Percentiles rank a stretch among this genome's conserved stretches.
Evolutionary conservation across 2,888 invertebrate species (phyloP).

Genomic region (Deilephila porcellus): DNA sequence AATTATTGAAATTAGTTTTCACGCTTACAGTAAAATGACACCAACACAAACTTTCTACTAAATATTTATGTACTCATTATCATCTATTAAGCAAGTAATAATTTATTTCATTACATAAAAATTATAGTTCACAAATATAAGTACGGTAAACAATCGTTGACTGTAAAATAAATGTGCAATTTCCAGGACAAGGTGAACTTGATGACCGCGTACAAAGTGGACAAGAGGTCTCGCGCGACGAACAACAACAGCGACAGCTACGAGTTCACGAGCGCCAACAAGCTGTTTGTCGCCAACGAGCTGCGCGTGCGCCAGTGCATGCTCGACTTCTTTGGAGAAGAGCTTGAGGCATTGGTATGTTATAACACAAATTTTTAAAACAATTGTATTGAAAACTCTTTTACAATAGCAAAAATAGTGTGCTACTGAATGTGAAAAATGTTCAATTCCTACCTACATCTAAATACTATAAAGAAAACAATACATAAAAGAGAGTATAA

Average conservation of each 20-base stretch:
- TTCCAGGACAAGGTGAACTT: constrained; percentile 88
- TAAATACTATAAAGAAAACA: too few relatives aligned
- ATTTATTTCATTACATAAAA: too few relatives aligned
- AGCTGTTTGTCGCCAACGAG: constrained; percentile 87
- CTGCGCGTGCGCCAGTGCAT: constrained; percentile 88
- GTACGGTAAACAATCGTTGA: neutral
- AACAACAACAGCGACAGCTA: constrained; percentile 86
- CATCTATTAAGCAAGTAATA: too few relatives aligned
- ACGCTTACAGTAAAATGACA: constrained; percentile 18
- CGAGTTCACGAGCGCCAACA: constrained; percentile 91
- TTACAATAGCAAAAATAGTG: too few relatives aligned
- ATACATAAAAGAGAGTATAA: too few relatives aligned
- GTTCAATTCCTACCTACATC: too few relatives aligned
- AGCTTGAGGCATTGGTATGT: constrained; percentile 83
- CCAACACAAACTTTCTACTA: constrained; percentile 3
- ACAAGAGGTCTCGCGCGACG: constrained; percentile 84
- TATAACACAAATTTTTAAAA: neutral
- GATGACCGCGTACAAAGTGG: constrained; percentile 89
- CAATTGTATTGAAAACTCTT: neutral
- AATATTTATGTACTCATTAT: neutral
- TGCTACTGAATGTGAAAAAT: too few relatives aligned
- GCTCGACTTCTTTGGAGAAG: constrained; percentile 86
- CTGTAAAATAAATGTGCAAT: constrained; percentile 19
- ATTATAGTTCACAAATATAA: too few relatives aligned
- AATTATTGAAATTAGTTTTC: constrained; percentile 12